Evolutionary conservation across 35 echinoderm and acorn worm genomes (phyloP).

Genomic region (Acanthaster planci): DNA sequence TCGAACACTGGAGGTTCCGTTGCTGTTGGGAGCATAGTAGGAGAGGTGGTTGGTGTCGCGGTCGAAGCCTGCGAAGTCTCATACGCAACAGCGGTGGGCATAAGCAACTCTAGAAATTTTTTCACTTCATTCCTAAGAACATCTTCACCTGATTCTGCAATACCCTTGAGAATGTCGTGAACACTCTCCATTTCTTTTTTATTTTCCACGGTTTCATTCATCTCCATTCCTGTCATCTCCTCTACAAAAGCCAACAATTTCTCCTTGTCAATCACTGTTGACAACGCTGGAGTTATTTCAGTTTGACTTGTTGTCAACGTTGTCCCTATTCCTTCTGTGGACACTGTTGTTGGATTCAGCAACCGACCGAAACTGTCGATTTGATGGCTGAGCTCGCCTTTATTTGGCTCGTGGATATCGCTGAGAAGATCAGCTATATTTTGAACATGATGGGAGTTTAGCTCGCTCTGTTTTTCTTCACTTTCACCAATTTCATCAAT

Average conservation of each 20-base stretch:
- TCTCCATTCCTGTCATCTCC: not conserved
- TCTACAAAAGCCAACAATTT: not conserved
- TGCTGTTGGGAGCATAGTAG: no score
- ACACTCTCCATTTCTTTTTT: not conserved
- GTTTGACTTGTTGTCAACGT: not conserved
- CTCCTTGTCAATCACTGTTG: not conserved
- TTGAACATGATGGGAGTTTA: not conserved
- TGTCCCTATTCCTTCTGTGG: not conserved
- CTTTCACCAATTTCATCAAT: slow-evolving; percentile 7
- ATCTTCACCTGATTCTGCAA: not conserved
- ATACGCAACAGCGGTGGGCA: no score
- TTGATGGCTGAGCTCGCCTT: not conserved
- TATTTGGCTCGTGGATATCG: not conserved
- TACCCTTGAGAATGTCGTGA: not conserved
- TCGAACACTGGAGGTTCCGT: no score
- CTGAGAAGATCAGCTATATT: not conserved
- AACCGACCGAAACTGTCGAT: not conserved
- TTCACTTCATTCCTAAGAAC: not conserved
- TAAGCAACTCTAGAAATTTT: no score
- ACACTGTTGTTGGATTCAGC: not conserved
- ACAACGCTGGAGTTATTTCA: not conserved
- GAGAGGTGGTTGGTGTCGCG: no score
- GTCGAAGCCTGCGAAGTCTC: no score
- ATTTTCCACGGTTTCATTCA: not conserved
- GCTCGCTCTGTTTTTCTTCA: not conserved